These are phyloP conservation scores for Galeruca laticollis DNA, from an alignment of 2,888 invertebrate species.

Conservation along the genomic window DNA sequence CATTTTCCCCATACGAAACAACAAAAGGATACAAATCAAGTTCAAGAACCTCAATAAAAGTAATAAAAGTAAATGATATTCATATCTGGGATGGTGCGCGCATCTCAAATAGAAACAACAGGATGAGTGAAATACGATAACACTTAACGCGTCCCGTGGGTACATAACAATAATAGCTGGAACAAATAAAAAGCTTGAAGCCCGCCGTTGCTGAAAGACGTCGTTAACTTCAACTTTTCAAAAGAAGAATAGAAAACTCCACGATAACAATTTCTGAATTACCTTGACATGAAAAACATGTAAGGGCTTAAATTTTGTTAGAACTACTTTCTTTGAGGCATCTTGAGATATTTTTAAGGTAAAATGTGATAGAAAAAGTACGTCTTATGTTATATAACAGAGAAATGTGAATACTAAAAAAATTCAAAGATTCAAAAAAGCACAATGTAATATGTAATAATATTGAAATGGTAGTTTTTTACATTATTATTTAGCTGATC, in stretches of 20 bases:
- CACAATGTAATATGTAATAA: no score
- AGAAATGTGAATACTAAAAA: no score
- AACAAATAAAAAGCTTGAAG: slow-evolving; percentile 36
- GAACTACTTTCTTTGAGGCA: slow-evolving; percentile 1
- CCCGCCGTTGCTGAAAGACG: slow-evolving; percentile 16
- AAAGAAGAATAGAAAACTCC: slow-evolving; percentile 34
- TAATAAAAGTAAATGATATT: slow-evolving; percentile 30
- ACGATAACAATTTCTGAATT: slow-evolving; percentile 33
- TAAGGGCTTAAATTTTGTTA: slow-evolving; percentile 22
- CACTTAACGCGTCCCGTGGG: slow-evolving; percentile 39
- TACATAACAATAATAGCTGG: slow-evolving; percentile 40
- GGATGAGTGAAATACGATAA: slow-evolving; percentile 44
- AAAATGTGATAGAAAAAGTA: no score
- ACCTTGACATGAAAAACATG: slow-evolving; percentile 1
- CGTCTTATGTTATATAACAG: no score
- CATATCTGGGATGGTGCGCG: slow-evolving; percentile 28
- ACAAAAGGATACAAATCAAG: slow-evolving; percentile 14
- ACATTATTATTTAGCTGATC: no score
- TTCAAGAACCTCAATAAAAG: slow-evolving; percentile 30
- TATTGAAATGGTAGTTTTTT: no score
- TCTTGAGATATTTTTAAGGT: slow-evolving; percentile 13
- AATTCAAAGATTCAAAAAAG: no score
- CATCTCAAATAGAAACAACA: slow-evolving; percentile 33
- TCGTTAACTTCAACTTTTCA: slow-evolving; percentile 27
- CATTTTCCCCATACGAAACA: not conserved